These are phyloP conservation scores for Nothobranchius kuhntae DNA, from an alignment of 2,113 vertebrate species.

Conservation along the genomic window DNA sequence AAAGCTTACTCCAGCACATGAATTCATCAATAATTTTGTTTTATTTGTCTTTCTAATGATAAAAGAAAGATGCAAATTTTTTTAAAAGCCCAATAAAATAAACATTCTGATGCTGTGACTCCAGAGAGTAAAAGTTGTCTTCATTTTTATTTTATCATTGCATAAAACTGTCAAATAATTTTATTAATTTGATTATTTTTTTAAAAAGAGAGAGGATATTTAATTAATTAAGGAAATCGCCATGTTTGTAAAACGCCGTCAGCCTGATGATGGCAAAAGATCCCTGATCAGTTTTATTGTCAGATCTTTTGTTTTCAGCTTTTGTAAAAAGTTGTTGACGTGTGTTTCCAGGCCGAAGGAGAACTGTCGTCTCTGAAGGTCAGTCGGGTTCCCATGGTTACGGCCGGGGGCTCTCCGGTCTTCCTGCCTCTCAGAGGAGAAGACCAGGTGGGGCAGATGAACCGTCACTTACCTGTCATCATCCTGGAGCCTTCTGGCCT, in stretches of 20 bases:
- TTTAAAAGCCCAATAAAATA: no score
- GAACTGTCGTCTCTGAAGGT: constrained; percentile 83
- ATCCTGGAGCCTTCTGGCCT: constrained; percentile 89
- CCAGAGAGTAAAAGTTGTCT: no score
- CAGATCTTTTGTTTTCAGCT: neutral
- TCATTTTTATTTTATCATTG: no score
- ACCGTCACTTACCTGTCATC: constrained; percentile 86
- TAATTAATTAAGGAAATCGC: neutral
- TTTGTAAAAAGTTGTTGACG: neutral
- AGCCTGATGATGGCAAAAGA: neutral
- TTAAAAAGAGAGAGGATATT: neutral
- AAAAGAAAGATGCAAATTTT: no score
- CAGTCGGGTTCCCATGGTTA: constrained; percentile 74
- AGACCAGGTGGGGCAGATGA: constrained; percentile 81
- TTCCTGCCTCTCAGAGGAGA: constrained; percentile 87
- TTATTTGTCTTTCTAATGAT: no score
- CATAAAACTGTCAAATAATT: no score
- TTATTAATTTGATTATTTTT: no score
- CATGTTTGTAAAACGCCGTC: neutral
- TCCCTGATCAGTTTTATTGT: neutral
- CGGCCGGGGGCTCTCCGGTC: constrained; percentile 75
- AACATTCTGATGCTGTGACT: no score
- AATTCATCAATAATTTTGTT: no score
- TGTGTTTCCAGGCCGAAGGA: constrained; percentile 78
- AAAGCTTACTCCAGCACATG: neutral